Conservation (phyloP, 2,113 vertebrate genomes). For the Gnathonemus longibarbis region DNA sequence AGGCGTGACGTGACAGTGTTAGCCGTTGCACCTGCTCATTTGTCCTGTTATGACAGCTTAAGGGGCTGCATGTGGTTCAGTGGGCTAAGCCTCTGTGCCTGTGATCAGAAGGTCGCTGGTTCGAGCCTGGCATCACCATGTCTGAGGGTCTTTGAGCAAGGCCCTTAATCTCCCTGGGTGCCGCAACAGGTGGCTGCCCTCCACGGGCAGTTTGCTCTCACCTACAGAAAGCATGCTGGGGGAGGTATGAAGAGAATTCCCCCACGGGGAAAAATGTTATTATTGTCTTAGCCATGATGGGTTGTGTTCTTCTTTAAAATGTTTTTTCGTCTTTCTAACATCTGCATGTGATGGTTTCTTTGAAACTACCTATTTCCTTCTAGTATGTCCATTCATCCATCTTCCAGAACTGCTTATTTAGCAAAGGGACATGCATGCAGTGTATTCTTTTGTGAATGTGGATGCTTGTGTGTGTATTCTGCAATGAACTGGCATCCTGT, state of each 20-base stretch:
- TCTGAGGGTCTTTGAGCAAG: too few species aligned
- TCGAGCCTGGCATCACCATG: too few species aligned
- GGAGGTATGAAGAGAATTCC: too few species aligned
- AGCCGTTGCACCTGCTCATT: background rate
- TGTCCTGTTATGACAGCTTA: background rate
- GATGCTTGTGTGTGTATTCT: background rate
- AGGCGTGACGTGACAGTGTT: too few species aligned
- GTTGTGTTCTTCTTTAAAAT: background rate
- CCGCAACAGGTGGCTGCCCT: too few species aligned
- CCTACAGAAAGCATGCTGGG: too few species aligned
- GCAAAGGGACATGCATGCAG: background rate
- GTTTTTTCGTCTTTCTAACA: background rate
- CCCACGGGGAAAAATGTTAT: too few species aligned
- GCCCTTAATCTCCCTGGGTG: too few species aligned
- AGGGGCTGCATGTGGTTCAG: too few species aligned
- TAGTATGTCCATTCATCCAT: background rate
- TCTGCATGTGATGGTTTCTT: background rate
- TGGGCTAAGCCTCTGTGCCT: too few species aligned
- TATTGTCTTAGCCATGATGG: background rate
- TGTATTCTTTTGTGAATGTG: background rate
- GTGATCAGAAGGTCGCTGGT: too few species aligned
- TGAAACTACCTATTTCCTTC: background rate
- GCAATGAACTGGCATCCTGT: background rate
- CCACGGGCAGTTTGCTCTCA: too few species aligned
- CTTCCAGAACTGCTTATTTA: background rate